Conservation (phyloP, 2,888 invertebrate species). For the Oxytorus armatus region DNA sequence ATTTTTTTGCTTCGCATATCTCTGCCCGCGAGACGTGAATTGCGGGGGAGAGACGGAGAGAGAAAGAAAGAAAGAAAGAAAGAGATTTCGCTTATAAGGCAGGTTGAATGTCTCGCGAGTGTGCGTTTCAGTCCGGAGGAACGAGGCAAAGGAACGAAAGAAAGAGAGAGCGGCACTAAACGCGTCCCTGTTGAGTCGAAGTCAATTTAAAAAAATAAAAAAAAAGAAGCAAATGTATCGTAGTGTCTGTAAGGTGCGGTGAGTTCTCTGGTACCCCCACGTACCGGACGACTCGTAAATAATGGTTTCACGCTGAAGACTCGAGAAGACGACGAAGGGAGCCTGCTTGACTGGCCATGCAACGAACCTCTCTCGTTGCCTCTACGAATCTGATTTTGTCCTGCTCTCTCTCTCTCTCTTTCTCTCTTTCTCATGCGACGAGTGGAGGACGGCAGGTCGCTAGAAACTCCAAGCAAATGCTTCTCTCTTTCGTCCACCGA, state of each 20-base stretch:
- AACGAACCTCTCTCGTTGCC: neutral
- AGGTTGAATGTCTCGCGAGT: conserved; percentile 55
- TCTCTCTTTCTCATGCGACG: conserved; percentile 6
- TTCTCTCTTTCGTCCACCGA: neutral
- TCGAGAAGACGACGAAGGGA: conserved; percentile 52
- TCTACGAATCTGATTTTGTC: no score
- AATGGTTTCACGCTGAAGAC: conserved; percentile 66
- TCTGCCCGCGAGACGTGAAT: conserved; percentile 11
- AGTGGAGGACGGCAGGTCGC: conserved; percentile 35
- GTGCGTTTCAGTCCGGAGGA: neutral
- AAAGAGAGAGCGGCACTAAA: no score
- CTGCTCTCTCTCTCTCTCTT: conserved; percentile 18
- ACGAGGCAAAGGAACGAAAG: no score
- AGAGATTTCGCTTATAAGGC: conserved; percentile 62
- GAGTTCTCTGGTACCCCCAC: conserved; percentile 41
- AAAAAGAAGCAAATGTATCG: neutral
- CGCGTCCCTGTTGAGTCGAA: neutral
- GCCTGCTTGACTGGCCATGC: neutral
- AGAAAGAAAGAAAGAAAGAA: conserved; percentile 31
- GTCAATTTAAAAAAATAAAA: neutral
- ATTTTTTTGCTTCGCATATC: neutral
- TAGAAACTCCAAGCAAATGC: conserved; percentile 12
- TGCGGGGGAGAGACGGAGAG: conserved; percentile 30
- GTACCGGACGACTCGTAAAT: conserved; percentile 68
- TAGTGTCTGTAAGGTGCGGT: conserved; percentile 12